Base-by-base conservation (phyloP, 2,888 invertebrate genomes). In the Callyntrura guangdongensis region DNA sequence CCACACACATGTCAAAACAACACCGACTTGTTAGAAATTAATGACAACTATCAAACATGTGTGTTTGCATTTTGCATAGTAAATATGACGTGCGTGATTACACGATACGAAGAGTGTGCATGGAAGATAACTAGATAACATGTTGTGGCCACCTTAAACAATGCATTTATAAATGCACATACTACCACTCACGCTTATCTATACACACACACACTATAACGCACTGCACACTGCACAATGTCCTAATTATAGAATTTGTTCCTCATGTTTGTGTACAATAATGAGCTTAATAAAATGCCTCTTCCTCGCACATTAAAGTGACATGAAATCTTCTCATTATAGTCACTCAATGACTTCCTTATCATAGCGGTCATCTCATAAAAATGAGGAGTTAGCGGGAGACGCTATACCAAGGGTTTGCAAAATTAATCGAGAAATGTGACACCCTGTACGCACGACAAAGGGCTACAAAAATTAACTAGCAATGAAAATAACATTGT, bases 261-360 rank as follows among this genome's bases (percentile, higher is more conserved):
- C 77, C 64, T 82, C 47, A 14, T 82, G 82, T 77, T 83, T 69
- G 56, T 49, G 20, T 12, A 20, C 67, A 74, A 45, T 83, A 85
- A 89, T 89, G 89, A 89, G 84, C 85, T 67, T 84, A 84, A 89
- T 89, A 84, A 85, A 89, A 85, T 64, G 84, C 67, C 20, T 89
- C 89, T 89, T 89, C 89, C 89, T 89, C 85, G 61, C 89, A 89
- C 89, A 85, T 89, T 89, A 89, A 64, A 79, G 27, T 90, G 74
- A 86, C 86, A 90, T 86, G 81, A 90, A 84, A 90, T 90, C 85
- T 77, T 86, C 90, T 90, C 82, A 90, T 90, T 90, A 90, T 83
- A 77, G 47, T 61, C 53, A 53, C 49, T 90, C 90, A 86, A 36
- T 86, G 86, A 90, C 90, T 90, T 90, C 90, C 90, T 90, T 90